Percentiles rank a stretch among this genome's conserved stretches.
Evolutionary conservation across 2,797 vertebrate genomes (phyloP).

Genomic region (Odontamblyopus lacepedii): DNA sequence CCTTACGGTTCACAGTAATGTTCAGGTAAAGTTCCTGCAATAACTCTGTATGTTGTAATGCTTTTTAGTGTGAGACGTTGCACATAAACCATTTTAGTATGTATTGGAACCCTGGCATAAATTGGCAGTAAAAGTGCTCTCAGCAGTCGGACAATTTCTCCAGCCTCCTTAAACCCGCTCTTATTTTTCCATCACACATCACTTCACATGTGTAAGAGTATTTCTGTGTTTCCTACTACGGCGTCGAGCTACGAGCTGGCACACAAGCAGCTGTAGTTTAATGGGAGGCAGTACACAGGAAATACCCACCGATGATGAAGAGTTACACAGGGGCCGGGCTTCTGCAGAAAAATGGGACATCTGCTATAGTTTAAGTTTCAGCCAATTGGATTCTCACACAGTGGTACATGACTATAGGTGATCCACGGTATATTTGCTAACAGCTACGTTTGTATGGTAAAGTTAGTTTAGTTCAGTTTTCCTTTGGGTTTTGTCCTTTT

Average conservation of each 20-base stretch:
- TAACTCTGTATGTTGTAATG: neutral
- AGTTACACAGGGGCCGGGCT: slow-evolving; percentile 52
- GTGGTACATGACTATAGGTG: neutral
- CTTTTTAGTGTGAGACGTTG: neutral
- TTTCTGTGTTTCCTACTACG: neutral
- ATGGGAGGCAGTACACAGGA: slow-evolving; percentile 73
- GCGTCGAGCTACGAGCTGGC: slow-evolving; percentile 25
- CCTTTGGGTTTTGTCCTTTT: neutral
- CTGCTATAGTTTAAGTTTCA: slow-evolving; percentile 78
- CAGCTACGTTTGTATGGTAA: neutral
- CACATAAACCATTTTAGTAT: neutral
- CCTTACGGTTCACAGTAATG: neutral
- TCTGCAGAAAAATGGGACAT: slow-evolving; percentile 66
- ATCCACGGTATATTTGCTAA: neutral
- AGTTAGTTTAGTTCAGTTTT: neutral
- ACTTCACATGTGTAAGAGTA: slow-evolving; percentile 11
- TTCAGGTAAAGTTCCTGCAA: neutral
- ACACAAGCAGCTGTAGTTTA: slow-evolving; percentile 67
- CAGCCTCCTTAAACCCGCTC: neutral
- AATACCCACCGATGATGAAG: slow-evolving; percentile 75
- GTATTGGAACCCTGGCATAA: neutral
- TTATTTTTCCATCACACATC: slow-evolving; percentile 8
- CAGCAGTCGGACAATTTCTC: neutral
- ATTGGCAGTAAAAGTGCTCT: neutral
- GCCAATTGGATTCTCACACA: slow-evolving; percentile 57